Base-by-base conservation (phyloP, 2,113 vertebrate species). In the Corythaeola cristata region DNA sequence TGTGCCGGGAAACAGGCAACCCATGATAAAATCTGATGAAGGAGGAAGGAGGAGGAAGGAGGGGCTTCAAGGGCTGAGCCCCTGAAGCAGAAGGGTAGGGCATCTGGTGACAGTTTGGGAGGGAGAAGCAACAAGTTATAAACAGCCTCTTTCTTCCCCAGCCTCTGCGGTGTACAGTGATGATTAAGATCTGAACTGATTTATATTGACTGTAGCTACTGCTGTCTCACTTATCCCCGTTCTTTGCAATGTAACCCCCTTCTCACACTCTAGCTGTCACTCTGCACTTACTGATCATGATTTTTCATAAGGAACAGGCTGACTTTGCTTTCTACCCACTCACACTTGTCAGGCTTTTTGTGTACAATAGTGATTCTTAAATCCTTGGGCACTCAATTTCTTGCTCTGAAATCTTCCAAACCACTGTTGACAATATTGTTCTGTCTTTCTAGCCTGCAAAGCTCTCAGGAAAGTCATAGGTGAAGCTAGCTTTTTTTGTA, bases 121-220 rank as follows among this genome's bases (percentile, higher is more conserved):
- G 71, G 71, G 71, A 92, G 53, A 88, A 91, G 20, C 28, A 82
- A 56, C 18, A 64, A 56, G 28, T 59, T 39, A 49, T 45, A 86
- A 95, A 94, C 69, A 81, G 24, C 30, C 19, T 83, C 49, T 55
- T 87, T 87, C 53, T 35, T 92, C 22, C n/a, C 26, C 59, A 77
- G 63, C n/a, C n/a, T 26, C 85, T 79, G 62, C 1, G 6, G 88
- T 85, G 26, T 50, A 44, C 24, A 32, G 24, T 22, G 50, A 77
- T 92, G 94, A 93, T 63, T 96, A 87, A 95, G 67, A 96, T 90
- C 87, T 77, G 83, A 82, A 82, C 81, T 73, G 50, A 93, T 95
- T 85, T 88, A 45, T 85, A 67, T n/a, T 86, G 67, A 58, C 50
- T 91, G 59, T 28, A 83, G 59, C 63, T 95, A 32, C 53, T 91